Base-by-base conservation (phyloP, 2,888 invertebrate species). In the Ypsolopha sequella region DNA sequence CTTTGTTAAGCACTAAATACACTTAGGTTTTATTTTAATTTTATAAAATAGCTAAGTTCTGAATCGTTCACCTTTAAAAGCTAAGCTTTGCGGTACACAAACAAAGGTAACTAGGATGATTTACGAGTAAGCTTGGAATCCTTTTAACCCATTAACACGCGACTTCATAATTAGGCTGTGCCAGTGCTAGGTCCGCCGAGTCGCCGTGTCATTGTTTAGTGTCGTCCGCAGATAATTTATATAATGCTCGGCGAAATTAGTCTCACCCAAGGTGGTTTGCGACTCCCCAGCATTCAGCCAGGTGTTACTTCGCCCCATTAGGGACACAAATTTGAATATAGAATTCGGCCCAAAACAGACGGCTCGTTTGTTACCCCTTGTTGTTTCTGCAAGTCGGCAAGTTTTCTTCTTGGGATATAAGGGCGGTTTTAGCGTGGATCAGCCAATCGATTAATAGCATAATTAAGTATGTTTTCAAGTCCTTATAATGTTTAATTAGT, bases 201-300 rank as follows among this genome's bases (percentile, higher is more conserved):
- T 51, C 48, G 52, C 54, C 53, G 57, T 71, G 70, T 76, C 77
- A 77, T 80, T 82, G 80, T 81, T 81, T 80, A 68, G 66, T 59
- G 64, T 48, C 39, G 24, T 14, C 13, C 39, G 7, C 57, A 63
- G 62, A 75, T 81, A 79, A 80, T 81, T 80, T 79, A 80, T 80
- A 76, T 73, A 71, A 73, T 75, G 74, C 73, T 80, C 73, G 68
- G 70, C 67, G 67, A 77, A 80, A 82, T 82, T 79, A 81, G 73
- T 70, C 67, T 63, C 60, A 61, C 60, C 62, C 55, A 24, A 24
- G 63, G 54, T 33, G 46, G 4, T 34, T 34, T 35, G 24, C 13
- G n/a, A 14, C 45, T 11, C 14, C 35, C 45, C 33, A 60, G 62
- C 64, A 59, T 64, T 62, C 70, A 65, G 70, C 66, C 80, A 80